Evolutionary conservation across 2,797 vertebrate species (phyloP), one percentile per base, ranked within the genome.

Genomic region (Eidolon dupreanum): DNA sequence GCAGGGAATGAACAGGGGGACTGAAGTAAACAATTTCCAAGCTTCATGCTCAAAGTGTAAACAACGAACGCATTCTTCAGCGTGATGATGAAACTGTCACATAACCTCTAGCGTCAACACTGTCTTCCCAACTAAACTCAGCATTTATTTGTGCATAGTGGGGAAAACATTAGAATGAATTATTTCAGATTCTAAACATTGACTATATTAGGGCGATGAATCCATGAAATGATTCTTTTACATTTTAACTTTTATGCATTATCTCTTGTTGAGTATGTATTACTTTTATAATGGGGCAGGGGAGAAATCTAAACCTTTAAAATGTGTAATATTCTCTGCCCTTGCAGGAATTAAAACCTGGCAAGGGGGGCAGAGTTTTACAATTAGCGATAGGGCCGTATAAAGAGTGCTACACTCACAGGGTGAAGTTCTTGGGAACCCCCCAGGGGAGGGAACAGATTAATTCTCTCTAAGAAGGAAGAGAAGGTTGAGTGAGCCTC

Each of bases 151-250:
- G 38, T 49, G 20, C 20, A 16, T 38, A 33, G 31, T 9, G 46
- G 4, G 16, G 31, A 15, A 83, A 81, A 41, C 20, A 66, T 4
- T 3, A 63, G 17, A 36, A 70, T 57, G 15, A 73, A 66, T 53
- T 65, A 49, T 77, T 93, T 82, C 65, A 87, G 19, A 93, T 53
- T 78, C 79, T 83, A 89, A 57, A 19, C 38, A 65, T 8, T 59
- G n/a, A 38, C 65, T 31, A 1, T 71, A 49, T 75, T 70, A 65
- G 55, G 13, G 46, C n/a, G 85, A 81, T 10, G 33, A 38, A 61
- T 82, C 7, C 11, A 78, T 65, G 38, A 73, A 95, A 88, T 88
- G 13, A 63, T 79, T 93, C 38, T 94, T 94, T 90, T 93, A 79
- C 26, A 63, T 73, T 95, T 91, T 74, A 73, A 92, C 15, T 66